These are phyloP conservation scores for Microcebus tavaratra DNA, from an alignment of 2,113 vertebrate genomes.

Conservation along the genomic window DNA sequence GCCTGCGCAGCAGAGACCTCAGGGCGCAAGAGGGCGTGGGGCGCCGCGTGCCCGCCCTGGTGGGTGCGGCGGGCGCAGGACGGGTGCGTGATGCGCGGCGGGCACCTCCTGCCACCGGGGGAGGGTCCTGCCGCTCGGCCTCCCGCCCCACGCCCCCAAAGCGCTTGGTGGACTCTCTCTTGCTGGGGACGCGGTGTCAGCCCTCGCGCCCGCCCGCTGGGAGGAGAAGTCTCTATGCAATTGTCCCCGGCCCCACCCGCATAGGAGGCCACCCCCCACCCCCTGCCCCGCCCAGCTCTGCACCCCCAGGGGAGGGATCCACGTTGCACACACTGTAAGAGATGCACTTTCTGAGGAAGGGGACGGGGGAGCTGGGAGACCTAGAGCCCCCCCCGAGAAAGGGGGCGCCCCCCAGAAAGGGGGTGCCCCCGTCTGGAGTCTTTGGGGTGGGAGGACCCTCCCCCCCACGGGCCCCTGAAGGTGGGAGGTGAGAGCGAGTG, in stretches of 20 bases:
- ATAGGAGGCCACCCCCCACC: background rate
- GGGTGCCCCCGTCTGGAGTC: background rate
- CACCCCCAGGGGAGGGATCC: constrained; percentile 16
- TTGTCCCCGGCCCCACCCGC: constrained; percentile 28
- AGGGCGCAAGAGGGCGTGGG: background rate
- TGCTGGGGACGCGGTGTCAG: background rate
- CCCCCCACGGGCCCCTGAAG: background rate
- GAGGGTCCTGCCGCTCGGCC: background rate
- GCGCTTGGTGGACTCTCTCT: background rate
- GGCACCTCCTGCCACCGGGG: background rate
- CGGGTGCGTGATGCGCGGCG: background rate
- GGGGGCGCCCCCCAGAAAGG: background rate
- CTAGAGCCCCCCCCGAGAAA: background rate
- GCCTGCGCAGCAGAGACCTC: background rate
- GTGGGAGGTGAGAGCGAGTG: constrained; percentile 64
- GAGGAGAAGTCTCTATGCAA: constrained; percentile 75
- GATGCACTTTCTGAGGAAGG: constrained; percentile 77
- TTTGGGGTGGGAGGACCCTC: background rate
- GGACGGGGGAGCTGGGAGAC: background rate
- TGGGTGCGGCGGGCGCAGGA: background rate
- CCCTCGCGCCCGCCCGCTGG: constrained; percentile 25
- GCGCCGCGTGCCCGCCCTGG: background rate
- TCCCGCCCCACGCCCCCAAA: background rate
- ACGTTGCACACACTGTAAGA: constrained; percentile 83
- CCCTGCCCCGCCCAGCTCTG: background rate